Percentiles rank a stretch among this genome's conserved stretches.
Evolutionary conservation across 2,888 invertebrate species (phyloP).

Genomic region (Archips xylosteana): DNA sequence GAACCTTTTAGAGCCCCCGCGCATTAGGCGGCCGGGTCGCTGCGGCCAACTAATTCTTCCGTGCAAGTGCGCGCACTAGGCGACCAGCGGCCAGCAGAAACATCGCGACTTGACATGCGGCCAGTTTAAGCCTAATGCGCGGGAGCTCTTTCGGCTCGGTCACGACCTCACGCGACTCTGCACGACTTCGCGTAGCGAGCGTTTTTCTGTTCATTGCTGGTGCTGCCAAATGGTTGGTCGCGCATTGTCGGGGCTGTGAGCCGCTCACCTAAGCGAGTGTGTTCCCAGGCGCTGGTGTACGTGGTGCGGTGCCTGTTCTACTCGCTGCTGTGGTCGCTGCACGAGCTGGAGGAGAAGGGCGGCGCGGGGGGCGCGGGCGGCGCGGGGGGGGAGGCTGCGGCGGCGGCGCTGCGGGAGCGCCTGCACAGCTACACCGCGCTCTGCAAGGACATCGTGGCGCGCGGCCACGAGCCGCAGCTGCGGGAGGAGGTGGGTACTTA

Average conservation of each 20-base stretch:
- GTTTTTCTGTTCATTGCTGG: no score
- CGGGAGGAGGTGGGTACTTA: slow-evolving; percentile 88
- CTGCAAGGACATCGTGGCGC: slow-evolving; percentile 79
- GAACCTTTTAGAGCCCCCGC: no score
- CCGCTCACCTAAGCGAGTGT: not conserved
- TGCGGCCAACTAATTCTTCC: no score
- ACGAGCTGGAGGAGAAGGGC: slow-evolving; percentile 90
- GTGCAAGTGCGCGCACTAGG: no score
- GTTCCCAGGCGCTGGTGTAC: slow-evolving; percentile 73
- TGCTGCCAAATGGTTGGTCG: no score
- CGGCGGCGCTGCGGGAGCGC: slow-evolving; percentile 86
- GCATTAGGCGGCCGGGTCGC: no score
- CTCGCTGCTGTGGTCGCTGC: slow-evolving; percentile 95
- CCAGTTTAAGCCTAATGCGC: no score
- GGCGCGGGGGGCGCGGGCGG: slow-evolving; percentile 83
- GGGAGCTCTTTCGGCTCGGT: no score
- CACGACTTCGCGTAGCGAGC: no score
- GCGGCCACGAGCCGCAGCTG: slow-evolving; percentile 77
- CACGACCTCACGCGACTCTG: no score
- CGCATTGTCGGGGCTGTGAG: not conserved
- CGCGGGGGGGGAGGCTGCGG: slow-evolving; percentile 83
- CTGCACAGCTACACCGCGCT: slow-evolving; percentile 91
- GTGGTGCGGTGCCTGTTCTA: slow-evolving; percentile 92
- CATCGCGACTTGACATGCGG: no score
- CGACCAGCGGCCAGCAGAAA: no score